Evolutionary conservation across 2,888 invertebrate genomes (phyloP), one percentile per base, ranked within the genome.

Genomic region (Pyrgus malvae): DNA sequence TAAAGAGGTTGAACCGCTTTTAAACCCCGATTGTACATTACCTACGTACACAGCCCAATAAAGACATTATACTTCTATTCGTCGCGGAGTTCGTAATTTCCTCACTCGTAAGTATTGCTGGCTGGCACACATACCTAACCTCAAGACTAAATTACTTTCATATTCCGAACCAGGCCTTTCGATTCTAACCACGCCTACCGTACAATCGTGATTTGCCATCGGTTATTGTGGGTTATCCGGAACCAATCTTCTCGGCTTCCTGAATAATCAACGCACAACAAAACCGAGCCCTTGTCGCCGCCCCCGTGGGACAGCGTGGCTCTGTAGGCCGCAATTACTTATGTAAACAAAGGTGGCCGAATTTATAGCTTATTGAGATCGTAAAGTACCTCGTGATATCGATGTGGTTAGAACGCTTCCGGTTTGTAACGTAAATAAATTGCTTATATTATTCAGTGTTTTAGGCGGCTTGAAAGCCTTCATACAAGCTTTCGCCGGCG

Each of bases 301-400:
- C 11, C 31, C 55, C 48, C 49, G 19, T 12, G 44, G 44, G 48
- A 17, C 29, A 11, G 9, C 45, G 29, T 14, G 31, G 21, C 5
- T 23, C 41, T n/a, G 17, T 48, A 14, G 40, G 25, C 35, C 49
- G 56, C 63, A 62, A 65, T 65, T 62, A 59, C 59, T 57, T 57
- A 64, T 64, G 62, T 60, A 64, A 64, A 65, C 65, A 65, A 64
- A 64, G 65, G 64, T 64, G 48, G 29, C 53, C 51, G 29, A 63
- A 63, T 63, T 65, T 65, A 65, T 65, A 58, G 60, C 59, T 64
- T 64, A 65, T 65, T 64, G 62, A 56, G 25, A 27, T 35, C 48
- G 42, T 48, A 55, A 55, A 55, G 27, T 42, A 44, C 27, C 29
- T 16, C 42, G 25, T 42, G 50, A 31, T 49, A 48, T 23, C 11